Percentiles rank a stretch among this genome's conserved stretches.
These are phyloP conservation scores for Agapetus fuscipes DNA, from an alignment of 2,888 invertebrate species.

Conservation along the genomic window DNA sequence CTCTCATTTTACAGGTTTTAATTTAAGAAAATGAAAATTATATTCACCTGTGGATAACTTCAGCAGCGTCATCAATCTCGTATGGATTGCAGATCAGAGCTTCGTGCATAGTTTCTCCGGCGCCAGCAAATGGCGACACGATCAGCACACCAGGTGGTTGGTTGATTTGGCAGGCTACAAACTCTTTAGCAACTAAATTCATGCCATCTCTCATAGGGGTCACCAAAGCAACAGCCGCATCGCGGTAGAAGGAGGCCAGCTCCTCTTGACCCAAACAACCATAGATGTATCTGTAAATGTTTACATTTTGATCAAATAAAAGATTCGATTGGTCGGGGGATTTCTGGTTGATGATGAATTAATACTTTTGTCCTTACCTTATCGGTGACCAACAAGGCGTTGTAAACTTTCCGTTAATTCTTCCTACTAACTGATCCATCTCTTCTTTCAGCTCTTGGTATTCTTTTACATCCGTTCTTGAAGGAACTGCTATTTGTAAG, in stretches of 20 bases:
- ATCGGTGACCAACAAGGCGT: conserved; percentile 92
- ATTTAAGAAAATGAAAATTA: no score
- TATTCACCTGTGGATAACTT: conserved; percentile 64
- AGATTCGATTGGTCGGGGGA: not conserved
- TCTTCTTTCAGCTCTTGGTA: conserved; percentile 85
- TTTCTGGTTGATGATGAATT: not conserved
- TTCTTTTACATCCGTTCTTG: conserved; percentile 81
- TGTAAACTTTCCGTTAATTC: conserved; percentile 81
- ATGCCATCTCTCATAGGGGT: conserved; percentile 84
- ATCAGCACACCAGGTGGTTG: conserved; percentile 77
- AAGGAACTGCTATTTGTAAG: conserved; percentile 80
- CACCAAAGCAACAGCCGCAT: conserved; percentile 77
- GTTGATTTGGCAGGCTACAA: conserved; percentile 86
- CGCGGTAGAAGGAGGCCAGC: conserved; percentile 76
- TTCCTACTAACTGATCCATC: conserved; percentile 80
- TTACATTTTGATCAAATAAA: not conserved
- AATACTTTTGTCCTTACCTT: conserved; percentile 32
- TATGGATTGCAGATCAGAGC: conserved; percentile 85
- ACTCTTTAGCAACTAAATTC: conserved; percentile 90
- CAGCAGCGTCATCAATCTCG: conserved; percentile 79
- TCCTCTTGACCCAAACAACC: conserved; percentile 82
- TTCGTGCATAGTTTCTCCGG: conserved; percentile 91
- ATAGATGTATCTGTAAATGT: conserved; percentile 57
- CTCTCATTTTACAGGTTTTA: no score
- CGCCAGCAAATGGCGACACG: conserved; percentile 85